Base-by-base conservation (phyloP, 2,113 vertebrate genomes). In the Lycaon pictus region DNA sequence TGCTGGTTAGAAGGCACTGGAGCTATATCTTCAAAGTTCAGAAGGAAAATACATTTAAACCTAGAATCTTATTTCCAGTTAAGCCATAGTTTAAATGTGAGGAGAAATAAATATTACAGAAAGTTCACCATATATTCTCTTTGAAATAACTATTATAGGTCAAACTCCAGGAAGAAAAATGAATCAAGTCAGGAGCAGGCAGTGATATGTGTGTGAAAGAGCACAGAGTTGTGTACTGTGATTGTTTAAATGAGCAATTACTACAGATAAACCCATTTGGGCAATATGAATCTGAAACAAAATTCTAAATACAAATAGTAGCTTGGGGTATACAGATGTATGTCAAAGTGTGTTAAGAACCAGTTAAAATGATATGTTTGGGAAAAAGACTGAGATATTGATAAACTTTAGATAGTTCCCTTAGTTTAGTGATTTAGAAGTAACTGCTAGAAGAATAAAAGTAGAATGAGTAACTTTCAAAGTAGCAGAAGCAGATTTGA, bases 31-130 rank as follows among this genome's bases (percentile, higher is more conserved):
- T 90, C n/a, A 86, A 93, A 90, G 35, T 93, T 65, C 79, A 32
- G 17, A 65, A 85, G 51, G 62, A 79, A 88, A 88, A 82, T 88
- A 7, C 16, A 69, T 91, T 88, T 55, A 93, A 90, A 29, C 22
- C 51, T 67, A 76, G 29, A 94, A 65, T 92, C 29, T 87, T 94
- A 79, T 56, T 56, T 86, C 48, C 43, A 90, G 58, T 10, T 91
- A 84, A 92, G 83, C 23, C 84, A 15, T 56, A 88, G 83, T 90
- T 87, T 86, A 76, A 82, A 72, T 79, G 4, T 82, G 51, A 95
- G 25, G 16, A 87, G 3, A 92, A 94, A 71, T 76, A 92, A 69
- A 51, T 77, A 71, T 96, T 88, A 88, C 27, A 91, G 76, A 88
- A 94, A 91, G 7, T 83, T 71, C 84, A 69, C 51, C 48, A 84